Percentiles rank a stretch among this genome's conserved stretches.
Conservation (phyloP, 2,797 vertebrate species). For the Yasuhikotakia modesta region DNA sequence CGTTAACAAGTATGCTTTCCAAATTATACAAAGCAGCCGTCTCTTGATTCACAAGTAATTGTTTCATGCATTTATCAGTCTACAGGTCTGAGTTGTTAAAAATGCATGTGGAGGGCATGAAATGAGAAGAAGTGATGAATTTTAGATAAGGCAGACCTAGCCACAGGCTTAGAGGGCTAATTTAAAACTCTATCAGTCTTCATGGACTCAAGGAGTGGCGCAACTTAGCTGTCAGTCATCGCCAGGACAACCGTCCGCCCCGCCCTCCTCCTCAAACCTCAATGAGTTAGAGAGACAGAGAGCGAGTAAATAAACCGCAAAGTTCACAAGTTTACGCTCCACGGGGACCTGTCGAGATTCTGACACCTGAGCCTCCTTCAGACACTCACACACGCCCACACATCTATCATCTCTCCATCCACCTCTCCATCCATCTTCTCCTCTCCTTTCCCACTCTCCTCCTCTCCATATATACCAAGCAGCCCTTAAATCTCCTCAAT, state of each 20-base stretch:
- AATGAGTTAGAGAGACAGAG: neutral
- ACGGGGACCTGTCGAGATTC: constrained; percentile 17
- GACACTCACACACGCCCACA: constrained; percentile 34
- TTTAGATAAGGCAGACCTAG: constrained; percentile 28
- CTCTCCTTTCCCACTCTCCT: neutral
- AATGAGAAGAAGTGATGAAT: constrained; percentile 32
- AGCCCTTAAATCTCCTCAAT: constrained; percentile 56
- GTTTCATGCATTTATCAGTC: neutral
- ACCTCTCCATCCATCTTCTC: constrained; percentile 20
- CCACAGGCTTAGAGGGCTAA: constrained; percentile 16
- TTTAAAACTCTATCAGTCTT: constrained; percentile 31
- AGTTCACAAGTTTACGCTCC: constrained; percentile 36
- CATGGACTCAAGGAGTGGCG: constrained; percentile 2
- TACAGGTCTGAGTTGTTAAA: constrained; percentile 23
- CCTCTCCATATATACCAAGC: constrained; percentile 58
- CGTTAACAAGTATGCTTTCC: neutral
- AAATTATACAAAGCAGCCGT: neutral
- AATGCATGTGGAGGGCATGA: constrained; percentile 29
- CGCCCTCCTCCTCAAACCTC: constrained; percentile 21
- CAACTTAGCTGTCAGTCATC: constrained; percentile 18
- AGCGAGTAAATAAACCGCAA: constrained; percentile 28
- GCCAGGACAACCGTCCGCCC: neutral
- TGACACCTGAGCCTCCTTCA: constrained; percentile 28
- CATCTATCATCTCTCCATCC: constrained; percentile 40
- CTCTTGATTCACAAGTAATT: neutral